Evolutionary conservation across 2,113 vertebrate species (phyloP).

Genomic region (Acrocephalus arundinaceus): DNA sequence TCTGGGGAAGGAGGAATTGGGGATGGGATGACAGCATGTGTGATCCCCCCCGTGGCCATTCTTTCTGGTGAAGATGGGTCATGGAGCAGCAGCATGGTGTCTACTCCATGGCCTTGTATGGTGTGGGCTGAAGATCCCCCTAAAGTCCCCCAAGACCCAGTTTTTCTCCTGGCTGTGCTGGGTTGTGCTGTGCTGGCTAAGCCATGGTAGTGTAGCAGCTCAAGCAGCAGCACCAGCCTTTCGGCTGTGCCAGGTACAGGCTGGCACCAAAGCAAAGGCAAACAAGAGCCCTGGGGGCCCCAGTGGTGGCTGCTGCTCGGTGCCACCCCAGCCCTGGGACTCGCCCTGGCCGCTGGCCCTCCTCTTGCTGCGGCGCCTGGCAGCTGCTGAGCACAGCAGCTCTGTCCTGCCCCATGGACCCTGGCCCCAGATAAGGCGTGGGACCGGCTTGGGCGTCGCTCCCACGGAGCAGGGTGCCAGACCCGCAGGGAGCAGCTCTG

Average conservation of each 20-base stretch:
- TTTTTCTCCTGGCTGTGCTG: not conserved
- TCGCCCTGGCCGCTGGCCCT: rapidly evolving
- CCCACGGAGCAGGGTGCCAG: not conserved
- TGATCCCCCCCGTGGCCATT: not conserved
- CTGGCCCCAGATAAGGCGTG: constrained; percentile 6
- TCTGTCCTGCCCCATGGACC: not conserved
- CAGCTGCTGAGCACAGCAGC: not conserved
- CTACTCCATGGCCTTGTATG: not conserved
- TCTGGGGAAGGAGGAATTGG: rapidly evolving
- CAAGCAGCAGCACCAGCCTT: not conserved
- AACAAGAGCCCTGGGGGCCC: not conserved
- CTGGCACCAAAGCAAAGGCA: not conserved
- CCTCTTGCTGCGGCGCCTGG: rapidly evolving
- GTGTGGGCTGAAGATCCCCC: not conserved
- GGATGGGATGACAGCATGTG: rapidly evolving
- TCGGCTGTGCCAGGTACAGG: not conserved
- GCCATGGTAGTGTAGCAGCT: rapidly evolving
- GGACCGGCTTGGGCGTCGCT: not conserved
- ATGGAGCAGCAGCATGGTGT: rapidly evolving
- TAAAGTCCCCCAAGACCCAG: rapidly evolving
- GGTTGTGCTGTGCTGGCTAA: too few relatives aligned
- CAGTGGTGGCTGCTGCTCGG: rapidly evolving
- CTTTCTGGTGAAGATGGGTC: not conserved
- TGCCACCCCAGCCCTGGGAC: not conserved
- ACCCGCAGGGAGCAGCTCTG: not conserved